phyloP scores from a whole-genome alignment of 1,140 invertebrate species.

The Thaumatotibia leucotreta region DNA sequence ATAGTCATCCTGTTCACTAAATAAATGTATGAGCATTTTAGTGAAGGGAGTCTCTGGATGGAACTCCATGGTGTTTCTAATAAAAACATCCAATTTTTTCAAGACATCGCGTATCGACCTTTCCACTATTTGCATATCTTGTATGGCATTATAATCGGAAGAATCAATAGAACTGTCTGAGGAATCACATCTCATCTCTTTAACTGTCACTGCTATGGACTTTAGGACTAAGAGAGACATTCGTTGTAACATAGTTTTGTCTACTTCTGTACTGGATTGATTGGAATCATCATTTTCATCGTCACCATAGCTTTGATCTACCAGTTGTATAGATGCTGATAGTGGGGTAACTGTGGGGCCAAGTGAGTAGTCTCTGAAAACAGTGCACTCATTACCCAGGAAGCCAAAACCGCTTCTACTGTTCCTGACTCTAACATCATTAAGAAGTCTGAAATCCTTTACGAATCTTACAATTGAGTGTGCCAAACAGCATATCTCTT shows the following conservation, averaged over 20 bases:
- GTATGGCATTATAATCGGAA: conserved; percentile 89
- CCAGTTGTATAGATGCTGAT: conserved; percentile 51
- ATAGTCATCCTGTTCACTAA: conserved; percentile 93
- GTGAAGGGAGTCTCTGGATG: conserved; percentile 91
- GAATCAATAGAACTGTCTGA: conserved; percentile 89
- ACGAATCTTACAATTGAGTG: conserved; percentile 90
- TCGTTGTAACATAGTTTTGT: conserved; percentile 88
- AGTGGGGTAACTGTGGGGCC: conserved; percentile 51
- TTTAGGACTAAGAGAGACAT: conserved; percentile 90
- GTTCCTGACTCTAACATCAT: conserved; percentile 68
- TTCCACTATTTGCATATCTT: conserved; percentile 92
- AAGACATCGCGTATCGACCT: conserved; percentile 89
- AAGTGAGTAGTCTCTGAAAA: conserved; percentile 53
- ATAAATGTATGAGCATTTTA: conserved; percentile 91
- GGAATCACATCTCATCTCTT: conserved; percentile 90
- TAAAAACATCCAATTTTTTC: conserved; percentile 87
- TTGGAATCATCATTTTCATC: conserved; percentile 47
- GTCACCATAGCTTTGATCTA: conserved; percentile 64
- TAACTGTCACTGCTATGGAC: conserved; percentile 92
- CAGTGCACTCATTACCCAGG: conserved; percentile 73
- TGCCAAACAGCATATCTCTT: conserved; percentile 90
- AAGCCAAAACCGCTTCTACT: conserved; percentile 77
- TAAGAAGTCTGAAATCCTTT: conserved; percentile 89
- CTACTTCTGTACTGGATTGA: conserved; percentile 69
- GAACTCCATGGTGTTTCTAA: conserved; percentile 88